Base-by-base conservation (phyloP, 1,140 invertebrate species). In the Phocides pigmalion region DNA sequence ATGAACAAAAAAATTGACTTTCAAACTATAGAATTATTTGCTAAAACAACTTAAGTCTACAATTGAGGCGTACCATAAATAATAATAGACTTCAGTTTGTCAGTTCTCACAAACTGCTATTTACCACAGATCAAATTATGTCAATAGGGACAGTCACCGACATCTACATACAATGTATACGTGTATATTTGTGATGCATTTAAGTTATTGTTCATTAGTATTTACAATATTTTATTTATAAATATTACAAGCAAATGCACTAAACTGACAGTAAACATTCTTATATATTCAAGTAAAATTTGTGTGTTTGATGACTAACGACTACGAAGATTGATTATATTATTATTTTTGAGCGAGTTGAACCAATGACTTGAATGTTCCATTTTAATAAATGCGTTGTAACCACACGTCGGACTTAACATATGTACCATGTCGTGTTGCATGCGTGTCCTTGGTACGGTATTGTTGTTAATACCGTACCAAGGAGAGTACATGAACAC, bases 231-330 rank as follows among this genome's bases (percentile, higher is more conserved):
- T 17, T 44, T 19, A 44, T 19, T 0, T 19, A 49, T 14, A 49
- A 25, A 28, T 28, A 25, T 49, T 49, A 49, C n/a, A 25, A 28
- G 20, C n/a, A 28, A 15, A 28, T 49, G 22, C 22, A 49, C 19
- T 49, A 49, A 14, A 14, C 16, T 44, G 41, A 9, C 17, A 35
- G n/a, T 35, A n/a, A 35, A 35, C 14, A 44, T 17, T 6, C 8
- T 44, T 44, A n/a, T 35, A 12, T 39, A 44, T 17, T 44, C 6
- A 44, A 19, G 16, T 19, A 44, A 44, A 44, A 44, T 44, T 44
- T 19, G 41, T 44, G 41, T 44, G 41, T 44, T 44, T 44, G 3
- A 17, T 44, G 41, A 44, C 41, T 19, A 17, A 44, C 41, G 15
- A 16, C 41, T 17, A 17, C 17, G 11, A 17, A 11, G 8, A 9